Percentiles rank a stretch among this genome's conserved stretches.
phyloP scores from a whole-genome alignment of 2,113 vertebrate species.

The Cyanoderma ruficeps region DNA sequence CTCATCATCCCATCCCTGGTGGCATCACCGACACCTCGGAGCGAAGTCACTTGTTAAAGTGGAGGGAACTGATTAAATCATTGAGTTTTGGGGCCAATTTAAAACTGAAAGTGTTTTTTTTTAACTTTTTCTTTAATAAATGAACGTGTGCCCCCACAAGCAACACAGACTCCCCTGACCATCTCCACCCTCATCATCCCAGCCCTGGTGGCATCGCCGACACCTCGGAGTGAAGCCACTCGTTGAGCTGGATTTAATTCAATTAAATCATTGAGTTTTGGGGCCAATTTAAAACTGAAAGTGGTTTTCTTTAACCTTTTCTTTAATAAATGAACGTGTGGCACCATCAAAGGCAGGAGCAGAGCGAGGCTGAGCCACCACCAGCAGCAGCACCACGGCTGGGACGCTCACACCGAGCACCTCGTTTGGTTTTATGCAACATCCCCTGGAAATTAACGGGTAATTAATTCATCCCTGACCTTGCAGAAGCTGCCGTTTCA shows the following conservation, averaged over 20 bases:
- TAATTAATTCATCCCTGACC: background rate
- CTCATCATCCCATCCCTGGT: background rate
- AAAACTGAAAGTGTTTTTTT: no score
- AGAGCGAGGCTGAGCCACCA: background rate
- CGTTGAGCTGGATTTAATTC: no score
- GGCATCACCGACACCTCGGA: background rate
- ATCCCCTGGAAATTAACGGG: background rate
- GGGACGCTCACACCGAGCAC: background rate
- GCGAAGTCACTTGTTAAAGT: rapidly evolving
- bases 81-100: no score
- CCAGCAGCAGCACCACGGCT: rapidly evolving
- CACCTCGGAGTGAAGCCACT: no score
- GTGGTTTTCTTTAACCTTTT: background rate
- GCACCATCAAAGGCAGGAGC: background rate
- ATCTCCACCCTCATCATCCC: no score
- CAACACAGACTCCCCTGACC: no score
- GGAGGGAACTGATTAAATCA: background rate
- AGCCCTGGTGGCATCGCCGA: no score
- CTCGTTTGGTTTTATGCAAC: rapidly evolving
- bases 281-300: no score
- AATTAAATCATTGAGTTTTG: no score
- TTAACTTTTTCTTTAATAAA: no score
- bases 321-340: rapidly evolving
- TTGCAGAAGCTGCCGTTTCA: rapidly evolving
- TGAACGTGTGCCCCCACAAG: no score